phyloP scores from a whole-genome alignment of 30 jellyfish, hydroid and myxozoan species.

The Hydractinia echinata region DNA sequence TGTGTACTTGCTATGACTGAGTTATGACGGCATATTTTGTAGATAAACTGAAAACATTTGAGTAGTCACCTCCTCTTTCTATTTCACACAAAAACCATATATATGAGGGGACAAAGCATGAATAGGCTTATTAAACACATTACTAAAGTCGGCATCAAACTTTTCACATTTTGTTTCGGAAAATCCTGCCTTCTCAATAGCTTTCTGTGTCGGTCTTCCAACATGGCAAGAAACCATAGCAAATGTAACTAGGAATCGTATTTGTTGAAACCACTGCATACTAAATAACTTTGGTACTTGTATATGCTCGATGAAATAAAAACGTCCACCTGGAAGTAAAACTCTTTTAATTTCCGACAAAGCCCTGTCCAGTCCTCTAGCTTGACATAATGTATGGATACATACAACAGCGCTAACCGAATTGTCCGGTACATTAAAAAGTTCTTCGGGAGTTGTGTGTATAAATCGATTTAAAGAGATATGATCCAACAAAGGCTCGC shows the following conservation, averaged over 20 bases:
- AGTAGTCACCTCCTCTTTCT: not conserved
- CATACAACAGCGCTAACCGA: conserved; percentile 14
- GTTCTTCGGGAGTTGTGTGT: not conserved
- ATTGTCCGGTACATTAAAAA: not conserved
- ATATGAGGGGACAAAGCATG: conserved; percentile 11
- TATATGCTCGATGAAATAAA: conserved; percentile 7
- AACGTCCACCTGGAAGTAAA: conserved; percentile 20
- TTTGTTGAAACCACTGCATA: not conserved
- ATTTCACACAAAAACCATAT: conserved; percentile 14
- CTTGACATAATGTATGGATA: conserved; percentile 7
- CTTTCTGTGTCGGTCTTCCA: not conserved
- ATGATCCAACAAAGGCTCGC: not conserved
- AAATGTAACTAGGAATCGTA: not conserved
- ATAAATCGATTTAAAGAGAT: conserved; percentile 4
- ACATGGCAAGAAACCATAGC: conserved; percentile 16
- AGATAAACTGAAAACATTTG: not conserved
- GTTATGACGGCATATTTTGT: too few relatives aligned
- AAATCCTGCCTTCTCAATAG: not conserved
- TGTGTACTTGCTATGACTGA: too few relatives aligned
- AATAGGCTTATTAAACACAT: not conserved
- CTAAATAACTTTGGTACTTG: conserved; percentile 1
- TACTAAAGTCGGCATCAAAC: not conserved
- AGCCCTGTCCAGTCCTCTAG: not conserved
- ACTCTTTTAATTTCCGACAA: not conserved
- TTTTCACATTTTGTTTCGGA: not conserved